Percentiles rank a stretch among this genome's conserved stretches.
Conservation (phyloP, 1,140 invertebrate species). For the Drosophila ercepeae region DNA sequence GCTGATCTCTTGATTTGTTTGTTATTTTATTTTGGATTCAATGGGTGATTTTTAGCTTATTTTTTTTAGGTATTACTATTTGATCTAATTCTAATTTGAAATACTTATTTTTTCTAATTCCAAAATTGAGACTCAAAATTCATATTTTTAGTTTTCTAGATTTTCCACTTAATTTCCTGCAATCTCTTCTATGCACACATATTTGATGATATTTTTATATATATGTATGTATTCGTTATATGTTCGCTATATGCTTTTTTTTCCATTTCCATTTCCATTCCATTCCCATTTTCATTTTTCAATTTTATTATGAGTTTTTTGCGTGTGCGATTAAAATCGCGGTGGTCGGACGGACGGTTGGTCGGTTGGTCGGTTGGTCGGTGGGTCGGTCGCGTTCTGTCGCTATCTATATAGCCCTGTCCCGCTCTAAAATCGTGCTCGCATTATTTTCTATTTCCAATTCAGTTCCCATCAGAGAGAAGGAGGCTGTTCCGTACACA, state of each 20-base stretch:
- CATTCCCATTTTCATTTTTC: conserved; percentile 33
- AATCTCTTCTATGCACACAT: neutral
- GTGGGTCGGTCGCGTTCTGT: too few relatives aligned
- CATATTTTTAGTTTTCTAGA: neutral
- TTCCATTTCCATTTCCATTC: conserved; percentile 10
- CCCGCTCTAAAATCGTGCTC: conserved; percentile 22
- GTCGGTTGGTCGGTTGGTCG: too few relatives aligned
- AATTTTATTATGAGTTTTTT: conserved; percentile 62
- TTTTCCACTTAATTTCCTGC: conserved; percentile 18
- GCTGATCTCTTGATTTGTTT: neutral
- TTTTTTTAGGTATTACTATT: too few relatives aligned
- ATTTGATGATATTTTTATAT: neutral
- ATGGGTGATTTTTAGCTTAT: too few relatives aligned
- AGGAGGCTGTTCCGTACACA: conserved; percentile 3
- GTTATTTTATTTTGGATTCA: too few relatives aligned
- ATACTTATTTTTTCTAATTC: neutral
- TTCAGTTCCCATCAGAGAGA: conserved; percentile 19
- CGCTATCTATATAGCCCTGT: conserved; percentile 6
- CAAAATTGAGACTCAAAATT: too few relatives aligned
- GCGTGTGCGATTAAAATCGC: conserved; percentile 69
- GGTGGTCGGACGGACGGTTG: too few relatives aligned
- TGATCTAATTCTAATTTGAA: too few relatives aligned
- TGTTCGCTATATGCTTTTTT: conserved; percentile 9
- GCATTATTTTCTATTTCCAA: conserved; percentile 72
- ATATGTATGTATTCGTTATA: neutral